These are phyloP conservation scores for Nematolebias whitei DNA, from an alignment of 2,113 vertebrate genomes.

Conservation along the genomic window DNA sequence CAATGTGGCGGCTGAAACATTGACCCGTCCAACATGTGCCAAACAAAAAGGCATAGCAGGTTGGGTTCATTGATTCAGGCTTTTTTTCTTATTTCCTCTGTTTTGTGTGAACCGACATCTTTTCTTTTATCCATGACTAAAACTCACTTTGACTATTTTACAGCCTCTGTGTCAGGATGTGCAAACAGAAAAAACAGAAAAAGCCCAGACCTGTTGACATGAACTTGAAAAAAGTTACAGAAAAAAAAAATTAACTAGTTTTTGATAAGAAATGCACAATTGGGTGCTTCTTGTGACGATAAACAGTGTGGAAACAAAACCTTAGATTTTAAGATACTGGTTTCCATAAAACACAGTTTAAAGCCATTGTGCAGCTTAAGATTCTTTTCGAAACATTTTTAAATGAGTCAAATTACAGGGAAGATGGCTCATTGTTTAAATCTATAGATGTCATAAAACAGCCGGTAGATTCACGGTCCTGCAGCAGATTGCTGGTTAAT, in stretches of 20 bases:
- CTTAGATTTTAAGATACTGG: neutral
- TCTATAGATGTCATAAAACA: slow-evolving; percentile 3
- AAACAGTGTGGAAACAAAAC: slow-evolving; percentile 8
- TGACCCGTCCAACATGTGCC: rapidly evolving
- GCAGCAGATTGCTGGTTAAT: slow-evolving; percentile 75
- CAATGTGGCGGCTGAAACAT: neutral
- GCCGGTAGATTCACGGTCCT: slow-evolving; percentile 20
- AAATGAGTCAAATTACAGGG: neutral
- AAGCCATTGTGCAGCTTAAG: neutral
- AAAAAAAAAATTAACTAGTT: neutral
- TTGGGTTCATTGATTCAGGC: neutral
- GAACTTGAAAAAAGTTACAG: neutral
- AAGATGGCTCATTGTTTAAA: neutral
- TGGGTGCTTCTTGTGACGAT: neutral
- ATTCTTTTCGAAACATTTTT: neutral
- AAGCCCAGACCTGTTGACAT: slow-evolving; percentile 6
- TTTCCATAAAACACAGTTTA: slow-evolving; percentile 2
- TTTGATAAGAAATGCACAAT: neutral
- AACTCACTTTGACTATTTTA: neutral
- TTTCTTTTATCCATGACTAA: too few relatives aligned
- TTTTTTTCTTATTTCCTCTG: neutral
- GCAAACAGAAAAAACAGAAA: neutral
- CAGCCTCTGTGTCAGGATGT: neutral
- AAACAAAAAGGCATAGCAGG: neutral
- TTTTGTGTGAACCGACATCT: too few relatives aligned